Conservation (phyloP, 2,888 invertebrate genomes). For the Brachyptera risi region DNA sequence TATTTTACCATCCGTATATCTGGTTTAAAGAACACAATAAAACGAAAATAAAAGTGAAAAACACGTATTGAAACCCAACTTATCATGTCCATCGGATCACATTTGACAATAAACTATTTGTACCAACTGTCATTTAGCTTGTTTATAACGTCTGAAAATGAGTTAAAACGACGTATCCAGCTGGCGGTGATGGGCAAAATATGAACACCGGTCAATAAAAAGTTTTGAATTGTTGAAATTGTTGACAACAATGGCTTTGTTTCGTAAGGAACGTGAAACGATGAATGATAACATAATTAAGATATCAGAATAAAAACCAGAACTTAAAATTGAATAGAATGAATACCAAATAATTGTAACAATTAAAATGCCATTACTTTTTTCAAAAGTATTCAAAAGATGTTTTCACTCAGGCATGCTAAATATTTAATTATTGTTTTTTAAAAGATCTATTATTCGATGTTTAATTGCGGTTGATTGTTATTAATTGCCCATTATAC, state of each 20-base stretch:
- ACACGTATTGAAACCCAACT: too few relatives aligned
- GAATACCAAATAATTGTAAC: background rate
- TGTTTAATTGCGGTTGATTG: too few relatives aligned
- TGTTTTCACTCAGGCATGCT: too few relatives aligned
- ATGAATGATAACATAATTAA: slow-evolving; percentile 5
- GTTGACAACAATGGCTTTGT: background rate
- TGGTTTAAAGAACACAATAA: background rate
- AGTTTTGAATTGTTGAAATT: background rate
- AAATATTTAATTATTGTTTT: too few relatives aligned
- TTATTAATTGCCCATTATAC: too few relatives aligned
- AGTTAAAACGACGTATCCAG: background rate
- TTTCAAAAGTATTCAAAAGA: too few relatives aligned
- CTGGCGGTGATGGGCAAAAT: background rate
- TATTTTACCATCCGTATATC: background rate
- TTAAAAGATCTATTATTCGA: too few relatives aligned
- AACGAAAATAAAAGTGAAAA: background rate
- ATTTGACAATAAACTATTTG: too few relatives aligned
- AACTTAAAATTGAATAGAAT: too few relatives aligned
- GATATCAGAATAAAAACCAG: background rate
- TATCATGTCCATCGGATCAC: too few relatives aligned
- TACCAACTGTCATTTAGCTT: background rate
- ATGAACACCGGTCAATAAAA: background rate
- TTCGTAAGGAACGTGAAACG: background rate
- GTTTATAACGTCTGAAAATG: background rate
- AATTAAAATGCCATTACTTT: background rate